phyloP scores from a whole-genome alignment of 1,140 invertebrate genomes.

The Papilio dardanus region DNA sequence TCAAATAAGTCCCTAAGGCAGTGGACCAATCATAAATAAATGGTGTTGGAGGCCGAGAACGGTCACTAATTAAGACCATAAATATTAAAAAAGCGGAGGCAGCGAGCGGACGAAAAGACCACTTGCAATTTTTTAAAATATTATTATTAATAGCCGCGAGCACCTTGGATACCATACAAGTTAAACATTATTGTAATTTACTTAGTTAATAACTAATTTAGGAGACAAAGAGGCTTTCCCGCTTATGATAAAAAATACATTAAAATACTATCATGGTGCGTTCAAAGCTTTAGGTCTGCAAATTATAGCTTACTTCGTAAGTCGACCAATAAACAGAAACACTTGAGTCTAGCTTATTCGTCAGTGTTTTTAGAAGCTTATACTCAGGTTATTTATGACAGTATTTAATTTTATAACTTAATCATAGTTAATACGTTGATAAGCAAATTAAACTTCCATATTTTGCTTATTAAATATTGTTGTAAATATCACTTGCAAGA shows the following conservation, averaged over 20 bases:
- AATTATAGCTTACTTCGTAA: too few relatives aligned
- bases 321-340: too few relatives aligned
- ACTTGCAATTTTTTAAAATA: constrained; percentile 51
- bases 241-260: too few relatives aligned
- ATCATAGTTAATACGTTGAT: background rate
- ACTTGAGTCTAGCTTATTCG: too few relatives aligned
- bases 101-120: constrained; percentile 42
- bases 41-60: constrained; percentile 20
- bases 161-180: constrained; percentile 35
- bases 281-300: too few relatives aligned
- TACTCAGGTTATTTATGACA: background rate
- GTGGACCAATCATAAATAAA: constrained; percentile 20
- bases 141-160: constrained; percentile 42
- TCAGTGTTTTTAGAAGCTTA: too few relatives aligned
- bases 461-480: too few relatives aligned
- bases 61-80: constrained; percentile 49
- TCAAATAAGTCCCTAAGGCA: constrained; percentile 9
- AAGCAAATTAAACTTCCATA: too few relatives aligned
- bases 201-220: background rate
- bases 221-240: too few relatives aligned
- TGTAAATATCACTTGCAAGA: too few relatives aligned
- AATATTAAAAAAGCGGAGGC: constrained; percentile 44
- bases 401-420: background rate
- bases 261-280: too few relatives aligned
- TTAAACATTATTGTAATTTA: background rate